Percentiles rank a stretch among this genome's conserved stretches.
Evolutionary conservation across 1,140 invertebrate species (phyloP).

Genomic region (Manduca sexta): DNA sequence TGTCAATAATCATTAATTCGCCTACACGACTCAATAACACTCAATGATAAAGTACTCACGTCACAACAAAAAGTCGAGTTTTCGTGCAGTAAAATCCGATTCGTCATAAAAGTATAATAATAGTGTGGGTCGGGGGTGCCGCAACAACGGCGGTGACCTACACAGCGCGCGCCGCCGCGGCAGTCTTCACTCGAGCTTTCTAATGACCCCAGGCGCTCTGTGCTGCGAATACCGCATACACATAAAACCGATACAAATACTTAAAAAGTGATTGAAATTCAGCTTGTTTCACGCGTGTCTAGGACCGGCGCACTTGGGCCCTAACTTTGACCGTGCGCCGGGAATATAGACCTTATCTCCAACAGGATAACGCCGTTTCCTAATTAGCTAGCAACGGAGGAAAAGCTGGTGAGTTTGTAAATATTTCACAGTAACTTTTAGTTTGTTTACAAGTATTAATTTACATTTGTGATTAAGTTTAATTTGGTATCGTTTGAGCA

Average conservation of each 20-base stretch:
- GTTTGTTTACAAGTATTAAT: not conserved
- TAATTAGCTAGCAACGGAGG: conserved; percentile 47
- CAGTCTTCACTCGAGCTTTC: conserved; percentile 68
- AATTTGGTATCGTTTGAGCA: too few species aligned
- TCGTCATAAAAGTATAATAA: conserved; percentile 73
- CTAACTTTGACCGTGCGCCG: conserved; percentile 19
- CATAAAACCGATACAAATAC: conserved; percentile 41
- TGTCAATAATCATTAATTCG: too few species aligned
- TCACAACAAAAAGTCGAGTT: conserved; percentile 36
- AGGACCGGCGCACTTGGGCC: conserved; percentile 43
- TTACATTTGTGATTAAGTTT: not conserved
- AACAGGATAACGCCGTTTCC: conserved; percentile 49
- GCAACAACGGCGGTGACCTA: conserved; percentile 65
- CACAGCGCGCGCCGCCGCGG: conserved; percentile 67
- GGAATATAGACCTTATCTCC: conserved; percentile 61
- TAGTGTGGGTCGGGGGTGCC: conserved; percentile 67
- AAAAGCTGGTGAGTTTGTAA: conserved; percentile 19
- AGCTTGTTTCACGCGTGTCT: conserved; percentile 38
- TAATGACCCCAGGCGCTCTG: conserved; percentile 68
- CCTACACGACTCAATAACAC: not conserved
- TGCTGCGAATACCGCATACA: conserved; percentile 45
- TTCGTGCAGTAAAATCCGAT: conserved; percentile 57
- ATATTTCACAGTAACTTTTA: not conserved
- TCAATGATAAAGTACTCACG: conserved; percentile 34
- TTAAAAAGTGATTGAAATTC: conserved; percentile 39